Percentiles rank a stretch among this genome's conserved stretches.
These are phyloP conservation scores for Thaumatotibia leucotreta DNA, from an alignment of 1,140 invertebrate genomes.

Conservation along the genomic window DNA sequence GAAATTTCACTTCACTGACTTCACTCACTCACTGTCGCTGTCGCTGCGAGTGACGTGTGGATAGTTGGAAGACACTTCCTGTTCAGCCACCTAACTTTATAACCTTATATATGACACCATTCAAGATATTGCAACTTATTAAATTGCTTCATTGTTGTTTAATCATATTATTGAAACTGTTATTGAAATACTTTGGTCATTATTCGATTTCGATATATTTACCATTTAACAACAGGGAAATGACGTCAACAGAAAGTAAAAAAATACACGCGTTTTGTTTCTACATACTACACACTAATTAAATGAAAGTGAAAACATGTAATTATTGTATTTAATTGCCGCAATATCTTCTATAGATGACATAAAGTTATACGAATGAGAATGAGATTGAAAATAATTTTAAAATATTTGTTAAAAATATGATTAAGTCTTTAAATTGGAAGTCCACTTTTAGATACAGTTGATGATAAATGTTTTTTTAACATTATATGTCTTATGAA, in stretches of 20 bases:
- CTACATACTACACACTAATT: not conserved
- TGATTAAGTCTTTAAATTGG: too few relatives aligned
- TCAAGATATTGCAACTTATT: not conserved
- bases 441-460: too few relatives aligned
- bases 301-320: not conserved
- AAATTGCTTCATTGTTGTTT: not conserved
- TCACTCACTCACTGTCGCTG: slow-evolving; percentile 31
- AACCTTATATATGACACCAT: not conserved
- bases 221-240: not conserved
- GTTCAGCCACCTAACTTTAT: slow-evolving; percentile 19
- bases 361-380: not conserved
- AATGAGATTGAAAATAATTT: not conserved
- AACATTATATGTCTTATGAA: too few relatives aligned
- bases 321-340: too few relatives aligned
- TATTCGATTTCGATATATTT: not conserved
- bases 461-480: too few relatives aligned
- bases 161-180: not conserved
- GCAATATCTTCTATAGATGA: too few relatives aligned
- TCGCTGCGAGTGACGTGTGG: slow-evolving; percentile 66
- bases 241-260: not conserved
- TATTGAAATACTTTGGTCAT: not conserved
- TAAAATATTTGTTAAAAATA: too few relatives aligned
- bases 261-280: not conserved
- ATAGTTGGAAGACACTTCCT: slow-evolving; percentile 68
- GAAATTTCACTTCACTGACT: slow-evolving; percentile 54